A percentile compares a stretch with the other conserved stretches of the same genome.
Evolutionary conservation across 2,113 vertebrate species (phyloP).

Genomic region (Camelus dromedarius): DNA sequence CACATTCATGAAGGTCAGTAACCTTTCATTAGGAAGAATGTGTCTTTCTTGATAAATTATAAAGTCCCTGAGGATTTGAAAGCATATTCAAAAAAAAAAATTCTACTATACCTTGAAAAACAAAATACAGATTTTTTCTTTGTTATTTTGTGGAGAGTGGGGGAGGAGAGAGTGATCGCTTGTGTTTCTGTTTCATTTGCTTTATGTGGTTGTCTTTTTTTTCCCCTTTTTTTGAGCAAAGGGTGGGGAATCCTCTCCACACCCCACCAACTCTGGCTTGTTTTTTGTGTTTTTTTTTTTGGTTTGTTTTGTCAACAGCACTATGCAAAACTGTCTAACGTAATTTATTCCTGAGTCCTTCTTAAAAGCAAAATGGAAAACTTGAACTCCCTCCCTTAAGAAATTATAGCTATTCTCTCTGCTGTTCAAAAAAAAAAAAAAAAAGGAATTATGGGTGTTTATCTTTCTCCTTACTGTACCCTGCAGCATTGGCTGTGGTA

Average conservation of each 20-base stretch:
- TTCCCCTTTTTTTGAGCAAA: not conserved
- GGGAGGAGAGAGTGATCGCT: not conserved
- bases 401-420: constrained; percentile 75
- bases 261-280: constrained; percentile 65
- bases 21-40: constrained; percentile 93
- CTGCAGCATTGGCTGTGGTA: constrained; percentile 47
- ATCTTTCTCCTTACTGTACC: constrained; percentile 22
- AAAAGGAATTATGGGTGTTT: constrained; percentile 55
- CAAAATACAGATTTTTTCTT: constrained; percentile 82
- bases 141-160: constrained; percentile 14
- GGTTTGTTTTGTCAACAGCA: constrained; percentile 75
- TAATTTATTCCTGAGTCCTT: constrained; percentile 80
- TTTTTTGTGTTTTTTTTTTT: constrained; percentile 51
- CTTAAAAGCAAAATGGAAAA: constrained; percentile 80
- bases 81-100: constrained; percentile 83
- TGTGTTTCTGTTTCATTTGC: constrained; percentile 7
- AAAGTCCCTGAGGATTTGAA: constrained; percentile 89
- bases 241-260: constrained; percentile 54
- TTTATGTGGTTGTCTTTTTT: not conserved
- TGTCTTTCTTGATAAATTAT: constrained; percentile 92
- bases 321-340: constrained; percentile 79
- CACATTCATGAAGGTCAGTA: constrained; percentile 93
- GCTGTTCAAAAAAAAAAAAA: constrained; percentile 44
- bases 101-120: constrained; percentile 86
- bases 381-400: constrained; percentile 58